phyloP scores from a whole-genome alignment of 2,113 vertebrate species.

The Limnothrissa miodon region DNA sequence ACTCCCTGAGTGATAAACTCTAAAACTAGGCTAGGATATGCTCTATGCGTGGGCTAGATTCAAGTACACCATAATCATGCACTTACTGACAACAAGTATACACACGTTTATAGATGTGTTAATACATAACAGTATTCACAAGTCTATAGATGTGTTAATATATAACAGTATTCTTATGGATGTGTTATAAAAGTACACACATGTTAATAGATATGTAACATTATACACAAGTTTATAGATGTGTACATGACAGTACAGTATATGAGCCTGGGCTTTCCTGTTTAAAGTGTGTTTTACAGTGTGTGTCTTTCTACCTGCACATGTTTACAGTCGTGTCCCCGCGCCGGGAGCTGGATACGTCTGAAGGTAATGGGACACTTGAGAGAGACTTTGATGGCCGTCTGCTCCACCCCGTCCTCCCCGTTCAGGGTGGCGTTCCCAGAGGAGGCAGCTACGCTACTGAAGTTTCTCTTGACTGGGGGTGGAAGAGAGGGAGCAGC shows the following conservation, averaged over 20 bases:
- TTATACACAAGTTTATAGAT: no score
- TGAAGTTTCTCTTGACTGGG: constrained; percentile 96
- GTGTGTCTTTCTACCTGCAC: constrained; percentile 78
- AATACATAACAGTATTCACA: no score
- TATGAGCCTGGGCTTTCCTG: no score
- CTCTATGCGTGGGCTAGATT: not conserved
- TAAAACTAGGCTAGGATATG: not conserved
- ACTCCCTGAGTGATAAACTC: not conserved
- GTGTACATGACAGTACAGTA: no score
- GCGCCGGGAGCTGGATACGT: constrained; percentile 93
- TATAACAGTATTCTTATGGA: no score
- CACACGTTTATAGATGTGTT: no score
- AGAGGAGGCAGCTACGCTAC: constrained; percentile 92
- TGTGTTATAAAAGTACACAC: no score
- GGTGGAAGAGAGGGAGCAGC: not conserved
- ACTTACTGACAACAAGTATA: no score
- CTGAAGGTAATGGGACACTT: constrained; percentile 99
- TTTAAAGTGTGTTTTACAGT: not conserved
- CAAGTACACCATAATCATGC: not conserved
- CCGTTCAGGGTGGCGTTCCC: constrained; percentile 92
- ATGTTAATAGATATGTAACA: no score
- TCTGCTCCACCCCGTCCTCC: constrained; percentile 97
- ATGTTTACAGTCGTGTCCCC: constrained; percentile 98
- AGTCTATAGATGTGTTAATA: no score
- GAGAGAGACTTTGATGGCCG: constrained; percentile 96